phyloP scores from a whole-genome alignment of 2,797 vertebrate genomes.

The Lophotriccus pileatus region DNA sequence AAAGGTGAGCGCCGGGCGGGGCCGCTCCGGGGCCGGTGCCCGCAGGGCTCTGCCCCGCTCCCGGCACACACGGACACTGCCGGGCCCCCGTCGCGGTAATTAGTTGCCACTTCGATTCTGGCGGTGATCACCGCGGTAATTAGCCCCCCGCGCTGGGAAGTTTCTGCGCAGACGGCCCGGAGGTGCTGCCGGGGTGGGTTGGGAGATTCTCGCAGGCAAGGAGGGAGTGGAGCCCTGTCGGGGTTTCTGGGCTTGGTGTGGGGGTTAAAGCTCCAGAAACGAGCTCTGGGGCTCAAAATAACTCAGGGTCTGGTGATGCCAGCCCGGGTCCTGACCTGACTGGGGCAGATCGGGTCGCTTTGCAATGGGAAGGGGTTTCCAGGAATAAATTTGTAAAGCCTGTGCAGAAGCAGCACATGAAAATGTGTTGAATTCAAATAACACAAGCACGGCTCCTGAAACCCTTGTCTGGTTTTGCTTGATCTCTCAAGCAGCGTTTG shows the following conservation, averaged over 20 bases:
- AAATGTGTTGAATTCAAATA: neutral
- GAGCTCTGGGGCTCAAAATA: neutral
- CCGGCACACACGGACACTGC: accelerated
- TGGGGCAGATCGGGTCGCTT: neutral
- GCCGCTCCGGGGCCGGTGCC: neutral
- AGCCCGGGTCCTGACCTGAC: neutral
- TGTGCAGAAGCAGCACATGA: accelerated
- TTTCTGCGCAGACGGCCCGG: neutral
- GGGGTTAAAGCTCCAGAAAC: neutral
- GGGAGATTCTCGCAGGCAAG: accelerated
- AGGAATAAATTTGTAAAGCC: neutral
- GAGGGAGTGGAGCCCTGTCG: accelerated
- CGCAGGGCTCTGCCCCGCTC: neutral
- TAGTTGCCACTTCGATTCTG: neutral
- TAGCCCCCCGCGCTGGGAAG: accelerated
- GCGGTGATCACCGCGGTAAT: accelerated
- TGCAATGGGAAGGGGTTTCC: neutral
- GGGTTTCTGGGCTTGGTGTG: neutral
- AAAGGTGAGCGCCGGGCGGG: constrained; percentile 83
- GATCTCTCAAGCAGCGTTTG: neutral
- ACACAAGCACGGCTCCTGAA: neutral
- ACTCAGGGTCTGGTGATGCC: neutral
- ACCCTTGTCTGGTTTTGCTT: neutral
- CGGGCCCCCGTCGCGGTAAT: neutral
- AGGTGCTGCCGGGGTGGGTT: accelerated